A percentile compares a stretch with the other conserved stretches of the same genome.
Evolutionary conservation across 2,113 vertebrate species (phyloP).

Genomic region (Etheostoma spectabile): DNA sequence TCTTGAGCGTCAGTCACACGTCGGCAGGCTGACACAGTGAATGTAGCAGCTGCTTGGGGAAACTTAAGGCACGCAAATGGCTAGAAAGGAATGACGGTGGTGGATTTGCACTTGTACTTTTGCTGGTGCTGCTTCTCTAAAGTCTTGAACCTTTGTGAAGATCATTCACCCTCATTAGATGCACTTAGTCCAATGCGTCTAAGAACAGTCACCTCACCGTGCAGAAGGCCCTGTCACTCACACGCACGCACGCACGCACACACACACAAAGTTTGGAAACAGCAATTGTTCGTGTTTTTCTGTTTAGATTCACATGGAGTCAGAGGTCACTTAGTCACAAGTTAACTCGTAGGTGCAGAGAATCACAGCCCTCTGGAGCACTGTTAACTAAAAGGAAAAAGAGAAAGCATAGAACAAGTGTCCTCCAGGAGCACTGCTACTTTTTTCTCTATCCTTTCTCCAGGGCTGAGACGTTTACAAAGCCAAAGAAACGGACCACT

Average conservation of each 20-base stretch:
- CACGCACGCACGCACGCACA: no score
- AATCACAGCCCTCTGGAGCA: constrained; percentile 20
- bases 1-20: constrained; percentile 38
- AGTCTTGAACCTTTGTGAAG: background rate
- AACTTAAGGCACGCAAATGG: constrained; percentile 22
- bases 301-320: constrained; percentile 11
- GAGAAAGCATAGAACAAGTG: constrained; percentile 44
- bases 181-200: background rate
- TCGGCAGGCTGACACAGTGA: constrained; percentile 29
- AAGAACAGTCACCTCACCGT: background rate
- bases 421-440: constrained; percentile 48
- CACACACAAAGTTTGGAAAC: constrained; percentile 15
- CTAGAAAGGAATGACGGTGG: constrained; percentile 11
- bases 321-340: constrained; percentile 54
- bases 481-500: constrained; percentile 72
- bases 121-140: background rate
- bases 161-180: constrained; percentile 2
- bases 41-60: constrained; percentile 26
- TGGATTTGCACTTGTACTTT: constrained; percentile 31
- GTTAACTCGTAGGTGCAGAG: constrained; percentile 58
- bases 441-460: constrained; percentile 53
- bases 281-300: constrained; percentile 39
- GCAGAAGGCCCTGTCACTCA: background rate
- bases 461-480: constrained; percentile 64
- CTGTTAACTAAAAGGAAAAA: constrained; percentile 35